These are phyloP conservation scores for Drosophila pallidifrons DNA, from an alignment of 1,140 invertebrate species.

Conservation along the genomic window DNA sequence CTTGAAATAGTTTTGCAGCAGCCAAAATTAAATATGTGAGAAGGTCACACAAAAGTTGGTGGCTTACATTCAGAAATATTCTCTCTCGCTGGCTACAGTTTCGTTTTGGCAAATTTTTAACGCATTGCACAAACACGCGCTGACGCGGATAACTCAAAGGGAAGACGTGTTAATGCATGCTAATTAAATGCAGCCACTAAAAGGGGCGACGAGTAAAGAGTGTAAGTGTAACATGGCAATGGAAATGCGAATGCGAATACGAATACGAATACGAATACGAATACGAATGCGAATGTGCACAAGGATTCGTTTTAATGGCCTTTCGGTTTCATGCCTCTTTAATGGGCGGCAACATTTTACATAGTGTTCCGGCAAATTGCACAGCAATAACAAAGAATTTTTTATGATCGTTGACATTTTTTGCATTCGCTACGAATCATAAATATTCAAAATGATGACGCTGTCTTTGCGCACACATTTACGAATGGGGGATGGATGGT, in stretches of 20 bases:
- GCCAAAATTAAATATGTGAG: no score
- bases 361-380: conserved; percentile 7
- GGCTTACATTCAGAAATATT: not conserved
- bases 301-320: conserved; percentile 11
- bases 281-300: not conserved
- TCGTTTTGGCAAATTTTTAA: not conserved
- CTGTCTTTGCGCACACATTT: conserved; percentile 14
- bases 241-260: not conserved
- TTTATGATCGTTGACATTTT: conserved; percentile 24
- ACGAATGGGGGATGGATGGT: not conserved
- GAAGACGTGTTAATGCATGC: conserved; percentile 22
- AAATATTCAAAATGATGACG: conserved; percentile 32
- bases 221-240: not conserved
- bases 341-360: conserved; percentile 27
- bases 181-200: conserved; percentile 35
- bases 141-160: not conserved
- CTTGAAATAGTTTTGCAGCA: not conserved
- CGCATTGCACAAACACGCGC: not conserved
- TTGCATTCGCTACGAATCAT: conserved; percentile 30
- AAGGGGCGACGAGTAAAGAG: not conserved
- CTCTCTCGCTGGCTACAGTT: not conserved
- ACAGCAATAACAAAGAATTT: conserved; percentile 26
- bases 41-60: no score
- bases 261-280: no score
- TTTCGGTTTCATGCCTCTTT: conserved; percentile 10